A percentile compares a stretch with the other conserved stretches of the same genome.
phyloP scores from a whole-genome alignment of 1,140 invertebrate genomes.

The Cydia strobilella region DNA sequence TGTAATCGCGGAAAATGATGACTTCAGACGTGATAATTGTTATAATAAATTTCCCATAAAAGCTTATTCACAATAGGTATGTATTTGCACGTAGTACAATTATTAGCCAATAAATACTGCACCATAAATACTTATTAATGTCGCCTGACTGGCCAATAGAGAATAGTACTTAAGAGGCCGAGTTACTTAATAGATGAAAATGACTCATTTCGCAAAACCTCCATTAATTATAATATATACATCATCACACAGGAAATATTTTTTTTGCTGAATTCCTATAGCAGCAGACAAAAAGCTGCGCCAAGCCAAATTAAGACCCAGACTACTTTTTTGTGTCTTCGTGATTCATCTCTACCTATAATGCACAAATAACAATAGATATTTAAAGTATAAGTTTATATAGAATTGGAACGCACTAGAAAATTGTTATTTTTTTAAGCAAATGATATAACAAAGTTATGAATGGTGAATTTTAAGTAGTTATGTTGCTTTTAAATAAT shows the following conservation, averaged over 20 bases:
- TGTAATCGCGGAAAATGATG: background rate
- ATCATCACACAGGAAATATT: background rate
- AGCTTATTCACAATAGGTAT: background rate
- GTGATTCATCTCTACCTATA: background rate
- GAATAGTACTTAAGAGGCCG: no score
- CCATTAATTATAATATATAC: background rate
- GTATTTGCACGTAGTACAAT: background rate
- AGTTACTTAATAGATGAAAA: no score
- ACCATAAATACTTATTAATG: background rate
- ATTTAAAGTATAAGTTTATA: no score
- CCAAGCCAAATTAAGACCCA: background rate
- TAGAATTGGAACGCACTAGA: no score
- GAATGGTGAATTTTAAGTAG: no score
- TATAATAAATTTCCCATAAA: constrained; percentile 1
- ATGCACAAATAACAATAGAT: background rate
- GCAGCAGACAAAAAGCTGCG: background rate
- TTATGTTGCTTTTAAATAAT: no score
- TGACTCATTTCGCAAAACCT: background rate
- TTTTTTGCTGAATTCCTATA: background rate
- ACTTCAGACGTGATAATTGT: background rate
- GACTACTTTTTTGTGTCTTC: background rate
- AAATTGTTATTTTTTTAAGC: no score
- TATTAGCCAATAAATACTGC: background rate
- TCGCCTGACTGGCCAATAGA: background rate
- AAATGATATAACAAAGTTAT: no score